Evolutionary conservation across 2,888 invertebrate genomes (phyloP).

Genomic region (Eurois occulta): DNA sequence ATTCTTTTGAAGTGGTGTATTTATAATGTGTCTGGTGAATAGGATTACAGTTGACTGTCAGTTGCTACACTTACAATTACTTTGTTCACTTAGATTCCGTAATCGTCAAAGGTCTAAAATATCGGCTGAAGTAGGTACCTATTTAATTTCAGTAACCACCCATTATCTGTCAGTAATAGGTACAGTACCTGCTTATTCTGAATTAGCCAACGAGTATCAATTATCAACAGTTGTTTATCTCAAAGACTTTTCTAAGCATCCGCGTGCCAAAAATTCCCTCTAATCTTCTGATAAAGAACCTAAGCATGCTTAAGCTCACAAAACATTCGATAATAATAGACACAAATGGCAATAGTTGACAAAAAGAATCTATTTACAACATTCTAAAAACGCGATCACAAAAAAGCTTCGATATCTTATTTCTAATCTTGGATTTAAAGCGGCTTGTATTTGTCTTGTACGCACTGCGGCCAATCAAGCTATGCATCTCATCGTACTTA

Average conservation of each 20-base stretch:
- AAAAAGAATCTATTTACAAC: slow-evolving; percentile 39
- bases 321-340: slow-evolving; percentile 34
- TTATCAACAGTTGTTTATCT: slow-evolving; percentile 34
- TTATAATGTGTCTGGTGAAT: slow-evolving; percentile 21
- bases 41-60: slow-evolving; percentile 1
- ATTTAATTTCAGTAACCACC: not conserved
- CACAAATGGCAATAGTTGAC: slow-evolving; percentile 5
- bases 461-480: too few relatives aligned
- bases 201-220: not conserved
- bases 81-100: not conserved
- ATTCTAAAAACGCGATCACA: slow-evolving; percentile 24
- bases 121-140: not conserved
- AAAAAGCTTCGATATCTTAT: slow-evolving; percentile 20
- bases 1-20: slow-evolving; percentile 31
- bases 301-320: slow-evolving; percentile 21
- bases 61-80: not conserved
- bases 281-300: slow-evolving; percentile 33
- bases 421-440: slow-evolving; percentile 43
- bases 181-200: not conserved
- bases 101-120: not conserved
- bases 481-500: too few relatives aligned
- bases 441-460: slow-evolving; percentile 32
- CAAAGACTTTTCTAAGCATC: slow-evolving; percentile 14
- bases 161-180: not conserved
- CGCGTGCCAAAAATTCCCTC: slow-evolving; percentile 14